Base-by-base conservation (phyloP, 2,797 vertebrate species). In the Sciurus carolinensis region DNA sequence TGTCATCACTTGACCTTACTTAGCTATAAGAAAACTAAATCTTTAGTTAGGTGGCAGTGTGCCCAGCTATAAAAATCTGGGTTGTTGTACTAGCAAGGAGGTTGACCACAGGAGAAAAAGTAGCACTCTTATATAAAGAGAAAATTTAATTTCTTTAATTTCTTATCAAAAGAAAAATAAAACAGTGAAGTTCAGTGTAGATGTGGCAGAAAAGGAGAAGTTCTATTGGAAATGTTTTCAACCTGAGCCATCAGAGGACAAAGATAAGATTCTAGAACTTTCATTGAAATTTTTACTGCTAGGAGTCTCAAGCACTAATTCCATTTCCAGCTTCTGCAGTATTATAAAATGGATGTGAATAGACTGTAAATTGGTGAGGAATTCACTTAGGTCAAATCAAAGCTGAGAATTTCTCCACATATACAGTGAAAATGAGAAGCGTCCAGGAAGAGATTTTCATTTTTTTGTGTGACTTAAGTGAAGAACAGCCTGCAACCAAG, bases 111-210 rank as follows among this genome's bases (percentile, higher is more conserved):
- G 20, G 39, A 26, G 36, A 95, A 84, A 87, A 83, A 50, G 7
- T 79, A 44, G 39, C 10, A 86, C 13, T 95, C 8, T 75, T 76
- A 66, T 30, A 77, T 73, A 52, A 87, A 86, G 10, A 67, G 30
- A 17, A 96, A 95, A 76, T 67, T 39, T 72, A 59, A n/a, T n/a
- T n/a, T 62, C n/a, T 95, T 95, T 66, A 91, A 87, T 86, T 92
- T 94, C 42, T 86, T 59, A 84, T 52, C 76, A 66, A 89, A 94
- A 75, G 14, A 71, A 5, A 90, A 93, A 57, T 26, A 1, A 57
- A 75, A 64, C 4, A 71, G n/a, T 33, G 22, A 83, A 54, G 7
- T 82, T 92, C n/a, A 72, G 30, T 67, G 42, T 62, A 72, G 28
- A 80, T 2, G 4, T 71, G 28, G 39, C 3, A 57, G 18, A 72